These are phyloP conservation scores for Cacatua alba DNA, from an alignment of 2,113 vertebrate genomes.

Conservation along the genomic window DNA sequence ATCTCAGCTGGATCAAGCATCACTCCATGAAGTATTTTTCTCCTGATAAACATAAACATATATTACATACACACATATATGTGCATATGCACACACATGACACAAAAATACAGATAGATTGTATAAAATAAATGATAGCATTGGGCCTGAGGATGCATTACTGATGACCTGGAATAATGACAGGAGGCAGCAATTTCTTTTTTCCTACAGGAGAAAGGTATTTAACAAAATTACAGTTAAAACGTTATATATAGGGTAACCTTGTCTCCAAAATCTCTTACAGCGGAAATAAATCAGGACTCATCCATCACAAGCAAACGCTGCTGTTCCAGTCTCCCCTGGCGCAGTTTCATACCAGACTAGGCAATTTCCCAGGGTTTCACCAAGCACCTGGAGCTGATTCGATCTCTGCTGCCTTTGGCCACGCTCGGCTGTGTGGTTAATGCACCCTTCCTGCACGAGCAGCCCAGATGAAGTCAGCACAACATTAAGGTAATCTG, in stretches of 20 bases:
- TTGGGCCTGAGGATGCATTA: neutral
- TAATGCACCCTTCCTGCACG: neutral
- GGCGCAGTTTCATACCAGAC: neutral
- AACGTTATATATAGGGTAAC: slow-evolving; percentile 1
- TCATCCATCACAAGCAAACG: neutral
- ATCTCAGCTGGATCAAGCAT: neutral
- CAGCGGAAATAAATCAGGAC: neutral
- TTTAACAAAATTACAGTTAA: neutral
- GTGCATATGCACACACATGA: neutral
- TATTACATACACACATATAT: fast-evolving
- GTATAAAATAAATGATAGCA: neutral
- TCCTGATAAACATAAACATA: neutral
- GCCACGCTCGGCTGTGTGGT: neutral
- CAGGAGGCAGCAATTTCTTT: neutral
- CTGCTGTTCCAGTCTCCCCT: neutral
- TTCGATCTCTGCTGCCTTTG: fast-evolving
- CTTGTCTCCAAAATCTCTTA: neutral
- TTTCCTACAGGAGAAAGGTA: neutral
- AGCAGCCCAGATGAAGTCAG: neutral
- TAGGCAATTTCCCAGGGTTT: neutral
- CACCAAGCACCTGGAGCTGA: neutral
- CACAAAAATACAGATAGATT: neutral
- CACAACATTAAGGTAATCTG: neutral
- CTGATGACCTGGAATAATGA: neutral
- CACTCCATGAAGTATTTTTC: neutral